Evolutionary conservation across 1,140 invertebrate genomes (phyloP).

Genomic region (Lasioglossum albipes): DNA sequence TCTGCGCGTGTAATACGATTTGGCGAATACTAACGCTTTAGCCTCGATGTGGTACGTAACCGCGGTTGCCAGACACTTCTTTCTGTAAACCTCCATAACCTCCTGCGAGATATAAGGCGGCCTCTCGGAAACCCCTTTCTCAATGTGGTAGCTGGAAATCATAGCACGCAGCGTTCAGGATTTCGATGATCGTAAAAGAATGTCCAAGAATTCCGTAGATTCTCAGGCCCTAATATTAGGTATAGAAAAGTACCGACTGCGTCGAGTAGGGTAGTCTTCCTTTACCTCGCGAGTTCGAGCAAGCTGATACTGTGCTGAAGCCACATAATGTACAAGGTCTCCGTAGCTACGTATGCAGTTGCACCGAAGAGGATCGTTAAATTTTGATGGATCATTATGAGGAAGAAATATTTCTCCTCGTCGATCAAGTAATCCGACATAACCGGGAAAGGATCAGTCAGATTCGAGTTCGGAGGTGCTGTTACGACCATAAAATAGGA

Average conservation of each 20-base stretch:
- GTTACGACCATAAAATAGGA: not conserved
- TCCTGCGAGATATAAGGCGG: not conserved
- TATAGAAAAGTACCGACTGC: too few relatives aligned
- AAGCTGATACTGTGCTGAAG: constrained; percentile 31
- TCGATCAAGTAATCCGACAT: constrained; percentile 31
- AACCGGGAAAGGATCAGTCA: not conserved
- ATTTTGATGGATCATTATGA: not conserved
- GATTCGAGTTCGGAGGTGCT: not conserved
- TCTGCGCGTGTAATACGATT: too few relatives aligned
- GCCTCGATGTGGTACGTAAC: not conserved
- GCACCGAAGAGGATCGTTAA: not conserved
- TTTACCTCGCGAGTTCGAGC: constrained; percentile 37
- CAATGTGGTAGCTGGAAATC: not conserved
- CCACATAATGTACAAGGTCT: not conserved
- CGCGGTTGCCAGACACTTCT: not conserved
- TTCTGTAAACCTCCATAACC: not conserved
- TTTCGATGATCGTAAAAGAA: too few relatives aligned
- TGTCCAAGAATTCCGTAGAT: too few relatives aligned
- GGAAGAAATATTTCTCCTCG: not conserved
- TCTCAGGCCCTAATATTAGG: too few relatives aligned
- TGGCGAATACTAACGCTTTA: not conserved
- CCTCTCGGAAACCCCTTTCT: not conserved
- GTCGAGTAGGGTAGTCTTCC: too few relatives aligned
- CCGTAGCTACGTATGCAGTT: not conserved
- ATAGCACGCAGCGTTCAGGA: too few relatives aligned